Evolutionary conservation across 2,888 invertebrate species (phyloP).

Genomic region (Clunio marinus): DNA sequence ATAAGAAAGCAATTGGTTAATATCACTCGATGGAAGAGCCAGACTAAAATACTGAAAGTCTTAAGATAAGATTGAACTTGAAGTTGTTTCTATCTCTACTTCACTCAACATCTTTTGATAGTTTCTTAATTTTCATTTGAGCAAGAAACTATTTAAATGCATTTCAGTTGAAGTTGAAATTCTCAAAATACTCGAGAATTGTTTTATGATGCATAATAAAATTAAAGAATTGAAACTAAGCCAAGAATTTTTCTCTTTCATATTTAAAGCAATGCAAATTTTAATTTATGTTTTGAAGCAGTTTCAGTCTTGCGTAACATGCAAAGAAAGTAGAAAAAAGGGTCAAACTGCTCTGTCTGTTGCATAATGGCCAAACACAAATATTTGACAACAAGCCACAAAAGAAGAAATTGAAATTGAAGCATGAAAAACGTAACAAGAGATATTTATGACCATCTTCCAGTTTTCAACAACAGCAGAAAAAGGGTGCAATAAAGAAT

Average conservation of each 20-base stretch:
- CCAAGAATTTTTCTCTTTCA: background rate
- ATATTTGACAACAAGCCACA: conserved; percentile 7
- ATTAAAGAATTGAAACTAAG: background rate
- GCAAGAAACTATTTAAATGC: background rate
- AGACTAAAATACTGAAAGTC: no score
- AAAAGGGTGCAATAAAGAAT: background rate
- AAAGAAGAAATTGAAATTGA: background rate
- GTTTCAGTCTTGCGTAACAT: background rate
- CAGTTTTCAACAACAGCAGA: background rate
- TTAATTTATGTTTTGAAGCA: background rate
- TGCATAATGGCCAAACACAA: background rate
- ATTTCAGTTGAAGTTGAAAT: background rate
- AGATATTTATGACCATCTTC: background rate
- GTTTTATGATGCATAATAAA: background rate
- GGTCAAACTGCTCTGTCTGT: background rate
- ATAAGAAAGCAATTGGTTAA: background rate
- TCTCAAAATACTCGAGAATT: no score
- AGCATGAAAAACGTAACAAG: background rate
- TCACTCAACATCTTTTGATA: no score
- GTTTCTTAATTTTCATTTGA: background rate
- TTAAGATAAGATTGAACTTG: background rate
- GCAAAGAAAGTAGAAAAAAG: background rate
- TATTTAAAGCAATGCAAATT: background rate
- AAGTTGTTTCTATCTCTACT: no score
- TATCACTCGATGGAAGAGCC: no score